These are phyloP conservation scores for Gari tellinella DNA, from an alignment of 2,888 invertebrate species.

Conservation along the genomic window DNA sequence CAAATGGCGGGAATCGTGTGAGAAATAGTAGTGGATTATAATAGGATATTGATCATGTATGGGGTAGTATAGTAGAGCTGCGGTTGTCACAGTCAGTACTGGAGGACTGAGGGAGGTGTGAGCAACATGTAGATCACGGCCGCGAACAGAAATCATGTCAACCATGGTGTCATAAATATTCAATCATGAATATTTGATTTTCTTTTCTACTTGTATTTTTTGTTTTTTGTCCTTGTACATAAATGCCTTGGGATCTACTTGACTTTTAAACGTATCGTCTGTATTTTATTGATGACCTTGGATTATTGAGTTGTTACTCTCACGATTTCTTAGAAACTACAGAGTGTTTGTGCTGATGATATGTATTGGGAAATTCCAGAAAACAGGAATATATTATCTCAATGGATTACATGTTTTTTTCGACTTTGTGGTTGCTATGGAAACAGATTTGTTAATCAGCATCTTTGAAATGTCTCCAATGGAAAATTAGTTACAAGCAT, in stretches of 20 bases:
- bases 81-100: conserved; percentile 30
- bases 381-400: no score
- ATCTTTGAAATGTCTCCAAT: no score
- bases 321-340: no score
- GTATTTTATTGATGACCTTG: not conserved
- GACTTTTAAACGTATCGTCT: conserved; percentile 18
- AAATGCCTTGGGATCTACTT: conserved; percentile 39
- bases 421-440: conserved; percentile 39
- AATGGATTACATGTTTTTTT: conserved; percentile 19
- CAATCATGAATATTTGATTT: conserved; percentile 20
- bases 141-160: no score
- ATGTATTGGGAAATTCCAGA: no score
- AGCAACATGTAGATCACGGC: conserved; percentile 43
- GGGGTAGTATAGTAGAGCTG: conserved; percentile 10
- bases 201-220: no score
- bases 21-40: conserved; percentile 9
- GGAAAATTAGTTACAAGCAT: conserved; percentile 9
- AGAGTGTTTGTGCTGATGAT: no score
- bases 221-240: conserved; percentile 9
- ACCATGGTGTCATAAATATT: conserved; percentile 21
- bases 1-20: conserved; percentile 39
- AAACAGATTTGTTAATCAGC: conserved; percentile 5
- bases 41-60: conserved; percentile 35
- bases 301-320: no score
- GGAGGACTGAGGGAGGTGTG: conserved; percentile 44